Conservation (phyloP, 2,888 invertebrate genomes). For the Agrotis segetum region DNA sequence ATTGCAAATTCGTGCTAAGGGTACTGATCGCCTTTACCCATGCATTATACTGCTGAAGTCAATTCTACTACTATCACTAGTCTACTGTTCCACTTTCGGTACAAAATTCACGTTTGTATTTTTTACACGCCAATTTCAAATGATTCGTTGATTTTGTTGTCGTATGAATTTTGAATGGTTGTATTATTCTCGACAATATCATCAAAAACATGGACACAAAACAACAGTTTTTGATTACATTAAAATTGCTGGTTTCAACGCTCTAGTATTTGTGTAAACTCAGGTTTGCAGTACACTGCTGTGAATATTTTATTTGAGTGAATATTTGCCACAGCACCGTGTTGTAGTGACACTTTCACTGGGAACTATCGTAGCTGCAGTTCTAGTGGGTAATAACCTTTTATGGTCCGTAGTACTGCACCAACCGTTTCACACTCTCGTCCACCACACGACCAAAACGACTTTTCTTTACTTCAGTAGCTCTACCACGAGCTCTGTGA, state of each 20-base stretch:
- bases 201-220: neutral
- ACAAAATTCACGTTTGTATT: no score
- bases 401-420: slow-evolving; percentile 39
- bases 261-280: neutral
- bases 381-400: slow-evolving; percentile 44
- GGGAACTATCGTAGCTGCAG: slow-evolving; percentile 32
- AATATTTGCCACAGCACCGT: slow-evolving; percentile 18
- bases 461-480: slow-evolving; percentile 11
- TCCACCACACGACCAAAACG: slow-evolving; percentile 16
- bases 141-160: no score
- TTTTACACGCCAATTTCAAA: no score
- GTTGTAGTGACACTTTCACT: slow-evolving; percentile 36
- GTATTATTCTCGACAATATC: neutral
- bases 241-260: neutral
- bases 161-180: neutral
- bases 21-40: no score
- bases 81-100: no score
- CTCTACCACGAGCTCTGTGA: no score
- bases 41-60: no score
- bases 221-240: neutral
- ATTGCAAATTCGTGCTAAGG: no score
- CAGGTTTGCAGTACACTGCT: slow-evolving; percentile 17
- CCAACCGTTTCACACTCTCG: slow-evolving; percentile 37
- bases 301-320: slow-evolving; percentile 42
- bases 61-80: no score